These are phyloP conservation scores for Dolichallabes microphthalmus DNA, from an alignment of 2,113 vertebrate genomes.

Conservation along the genomic window DNA sequence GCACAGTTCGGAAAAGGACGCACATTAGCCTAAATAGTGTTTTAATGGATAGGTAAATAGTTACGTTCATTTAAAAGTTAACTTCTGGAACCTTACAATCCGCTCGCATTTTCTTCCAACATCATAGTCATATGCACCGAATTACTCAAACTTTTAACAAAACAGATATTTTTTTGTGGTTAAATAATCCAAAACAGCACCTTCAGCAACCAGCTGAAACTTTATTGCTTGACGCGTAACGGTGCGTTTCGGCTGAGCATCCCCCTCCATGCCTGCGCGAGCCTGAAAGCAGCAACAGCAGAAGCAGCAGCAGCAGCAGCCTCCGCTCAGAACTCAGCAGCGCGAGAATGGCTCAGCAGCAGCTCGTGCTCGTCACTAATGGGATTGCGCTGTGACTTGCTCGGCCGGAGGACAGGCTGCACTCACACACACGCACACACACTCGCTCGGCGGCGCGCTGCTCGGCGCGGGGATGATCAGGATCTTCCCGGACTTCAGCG, in stretches of 20 bases:
- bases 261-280: constrained; percentile 58
- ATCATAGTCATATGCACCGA: neutral
- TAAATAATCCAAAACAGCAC: neutral
- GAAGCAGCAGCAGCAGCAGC: constrained; percentile 49
- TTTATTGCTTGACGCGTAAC: constrained; percentile 16
- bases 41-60: neutral
- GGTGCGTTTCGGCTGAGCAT: constrained; percentile 45
- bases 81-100: neutral
- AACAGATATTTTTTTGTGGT: neutral
- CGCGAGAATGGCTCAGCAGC: constrained; percentile 61
- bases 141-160: neutral
- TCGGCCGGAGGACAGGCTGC: constrained; percentile 74
- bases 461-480: constrained; percentile 88
- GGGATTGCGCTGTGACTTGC: constrained; percentile 82
- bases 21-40: neutral
- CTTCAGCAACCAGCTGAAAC: constrained; percentile 20
- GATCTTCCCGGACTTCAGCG: constrained; percentile 99
- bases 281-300: constrained; percentile 42
- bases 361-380: constrained; percentile 72
- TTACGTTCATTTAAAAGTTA: neutral
- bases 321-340: constrained; percentile 47
- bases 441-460: constrained; percentile 61
- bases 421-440: constrained; percentile 62
- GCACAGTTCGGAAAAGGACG: neutral
- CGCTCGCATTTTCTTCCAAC: neutral